phyloP scores from a whole-genome alignment of 2,797 vertebrate genomes.

The Eospalax fontanierii region DNA sequence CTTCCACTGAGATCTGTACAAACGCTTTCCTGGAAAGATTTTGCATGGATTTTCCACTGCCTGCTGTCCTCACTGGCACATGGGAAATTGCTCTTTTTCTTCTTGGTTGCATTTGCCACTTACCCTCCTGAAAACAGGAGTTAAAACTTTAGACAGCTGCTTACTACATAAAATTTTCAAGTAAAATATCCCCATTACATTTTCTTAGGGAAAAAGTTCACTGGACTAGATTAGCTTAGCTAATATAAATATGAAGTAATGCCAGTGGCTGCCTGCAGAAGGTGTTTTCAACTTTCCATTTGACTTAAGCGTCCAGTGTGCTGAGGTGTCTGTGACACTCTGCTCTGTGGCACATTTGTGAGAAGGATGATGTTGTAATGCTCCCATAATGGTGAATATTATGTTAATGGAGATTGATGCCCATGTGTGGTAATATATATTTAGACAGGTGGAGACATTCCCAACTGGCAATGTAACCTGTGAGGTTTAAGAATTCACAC shows the following conservation, averaged over 20 bases:
- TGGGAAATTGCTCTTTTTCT: slow-evolving; percentile 76
- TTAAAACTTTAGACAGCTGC: slow-evolving; percentile 83
- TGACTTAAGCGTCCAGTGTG: slow-evolving; percentile 47
- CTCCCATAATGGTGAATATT: slow-evolving; percentile 72
- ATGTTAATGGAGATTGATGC: slow-evolving; percentile 68
- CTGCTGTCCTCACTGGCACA: slow-evolving; percentile 74
- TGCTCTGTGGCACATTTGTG: slow-evolving; percentile 76
- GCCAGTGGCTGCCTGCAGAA: slow-evolving; percentile 64
- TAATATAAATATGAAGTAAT: slow-evolving; percentile 82
- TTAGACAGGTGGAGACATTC: slow-evolving; percentile 83
- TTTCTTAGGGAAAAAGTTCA: slow-evolving; percentile 79
- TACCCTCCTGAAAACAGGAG: slow-evolving; percentile 81
- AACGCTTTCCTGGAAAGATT: slow-evolving; percentile 86
- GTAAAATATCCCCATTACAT: slow-evolving; percentile 82
- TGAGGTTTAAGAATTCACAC: slow-evolving; percentile 64
- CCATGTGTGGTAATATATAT: slow-evolving; percentile 66
- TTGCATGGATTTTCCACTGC: slow-evolving; percentile 87
- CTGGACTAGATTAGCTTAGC: slow-evolving; percentile 79
- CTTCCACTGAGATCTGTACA: slow-evolving; percentile 72
- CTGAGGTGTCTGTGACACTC: slow-evolving; percentile 79
- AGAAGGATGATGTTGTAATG: slow-evolving; percentile 77
- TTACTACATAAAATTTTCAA: slow-evolving; percentile 76
- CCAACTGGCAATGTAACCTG: slow-evolving; percentile 66
- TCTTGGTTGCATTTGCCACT: slow-evolving; percentile 82
- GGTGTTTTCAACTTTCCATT: slow-evolving; percentile 75